Evolutionary conservation across 2,888 invertebrate genomes (phyloP).

Genomic region (Trissoscelio sp.): DNA sequence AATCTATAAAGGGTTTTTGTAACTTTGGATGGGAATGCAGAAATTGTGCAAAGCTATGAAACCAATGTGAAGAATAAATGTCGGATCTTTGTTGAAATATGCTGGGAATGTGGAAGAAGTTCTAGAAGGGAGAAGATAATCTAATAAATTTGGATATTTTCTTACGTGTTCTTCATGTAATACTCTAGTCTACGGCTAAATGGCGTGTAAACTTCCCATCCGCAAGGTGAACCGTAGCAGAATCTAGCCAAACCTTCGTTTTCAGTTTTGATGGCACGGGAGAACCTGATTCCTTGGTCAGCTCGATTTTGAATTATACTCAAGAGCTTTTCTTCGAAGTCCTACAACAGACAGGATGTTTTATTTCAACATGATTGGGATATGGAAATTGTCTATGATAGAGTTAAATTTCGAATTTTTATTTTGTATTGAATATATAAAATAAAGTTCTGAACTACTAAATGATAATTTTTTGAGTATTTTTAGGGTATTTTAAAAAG

Average conservation of each 20-base stretch:
- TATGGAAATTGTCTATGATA: too few relatives aligned
- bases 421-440: too few relatives aligned
- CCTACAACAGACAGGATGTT: slow-evolving; percentile 60
- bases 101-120: background rate
- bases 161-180: slow-evolving; percentile 86
- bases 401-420: too few relatives aligned
- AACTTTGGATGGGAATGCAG: background rate
- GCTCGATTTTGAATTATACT: slow-evolving; percentile 69
- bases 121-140: background rate
- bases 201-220: slow-evolving; percentile 86
- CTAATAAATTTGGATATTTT: background rate
- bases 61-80: slow-evolving; percentile 2
- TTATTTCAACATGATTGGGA: background rate
- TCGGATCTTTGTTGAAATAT: background rate
- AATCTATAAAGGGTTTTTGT: slow-evolving; percentile 25
- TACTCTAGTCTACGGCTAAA: slow-evolving; percentile 84
- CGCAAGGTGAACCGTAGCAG: slow-evolving; percentile 84
- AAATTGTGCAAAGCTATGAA: background rate
- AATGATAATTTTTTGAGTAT: too few relatives aligned
- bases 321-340: slow-evolving; percentile 72
- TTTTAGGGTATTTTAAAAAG: too few relatives aligned
- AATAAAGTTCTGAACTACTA: too few relatives aligned
- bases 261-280: slow-evolving; percentile 70
- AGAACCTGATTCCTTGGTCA: slow-evolving; percentile 70
- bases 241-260: slow-evolving; percentile 67